A percentile compares a stretch with the other conserved stretches of the same genome.
These are phyloP conservation scores for Melieria crassipennis DNA, from an alignment of 2,888 invertebrate species.

Conservation along the genomic window DNA sequence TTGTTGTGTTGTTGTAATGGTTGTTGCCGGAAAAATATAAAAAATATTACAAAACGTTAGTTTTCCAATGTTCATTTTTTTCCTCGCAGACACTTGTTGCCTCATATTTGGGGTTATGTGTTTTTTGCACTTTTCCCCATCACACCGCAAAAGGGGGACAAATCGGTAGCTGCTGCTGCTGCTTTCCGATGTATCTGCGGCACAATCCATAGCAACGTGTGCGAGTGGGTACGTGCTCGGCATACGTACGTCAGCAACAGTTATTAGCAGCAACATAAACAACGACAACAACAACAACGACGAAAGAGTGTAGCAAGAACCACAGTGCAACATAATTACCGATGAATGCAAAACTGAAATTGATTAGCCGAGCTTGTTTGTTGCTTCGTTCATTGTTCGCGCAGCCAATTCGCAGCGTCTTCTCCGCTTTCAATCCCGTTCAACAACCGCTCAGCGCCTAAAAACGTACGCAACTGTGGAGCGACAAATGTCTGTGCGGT, in stretches of 20 bases:
- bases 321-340: constrained; percentile 12
- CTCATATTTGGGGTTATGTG: too few relatives aligned
- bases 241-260: constrained; percentile 8
- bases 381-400: neutral
- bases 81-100: too few relatives aligned
- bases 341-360: constrained; percentile 26
- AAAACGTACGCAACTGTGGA: neutral
- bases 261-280: neutral
- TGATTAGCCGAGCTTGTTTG: constrained; percentile 23
- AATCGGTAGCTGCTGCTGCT: neutral
- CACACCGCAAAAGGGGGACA: too few relatives aligned
- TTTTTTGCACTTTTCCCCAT: too few relatives aligned
- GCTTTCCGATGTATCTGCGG: neutral
- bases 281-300: neutral
- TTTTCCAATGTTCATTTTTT: too few relatives aligned
- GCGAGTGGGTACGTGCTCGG: constrained; percentile 17
- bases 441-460: neutral
- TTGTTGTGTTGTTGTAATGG: too few relatives aligned
- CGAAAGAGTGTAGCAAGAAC: neutral
- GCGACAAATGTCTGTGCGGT: neutral
- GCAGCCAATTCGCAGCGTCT: neutral
- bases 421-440: neutral
- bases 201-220: constrained; percentile 18
- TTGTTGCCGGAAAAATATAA: too few relatives aligned
- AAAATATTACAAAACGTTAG: too few relatives aligned